phyloP scores from a whole-genome alignment of 2,797 vertebrate genomes.

The Corythornis leucogaster region DNA sequence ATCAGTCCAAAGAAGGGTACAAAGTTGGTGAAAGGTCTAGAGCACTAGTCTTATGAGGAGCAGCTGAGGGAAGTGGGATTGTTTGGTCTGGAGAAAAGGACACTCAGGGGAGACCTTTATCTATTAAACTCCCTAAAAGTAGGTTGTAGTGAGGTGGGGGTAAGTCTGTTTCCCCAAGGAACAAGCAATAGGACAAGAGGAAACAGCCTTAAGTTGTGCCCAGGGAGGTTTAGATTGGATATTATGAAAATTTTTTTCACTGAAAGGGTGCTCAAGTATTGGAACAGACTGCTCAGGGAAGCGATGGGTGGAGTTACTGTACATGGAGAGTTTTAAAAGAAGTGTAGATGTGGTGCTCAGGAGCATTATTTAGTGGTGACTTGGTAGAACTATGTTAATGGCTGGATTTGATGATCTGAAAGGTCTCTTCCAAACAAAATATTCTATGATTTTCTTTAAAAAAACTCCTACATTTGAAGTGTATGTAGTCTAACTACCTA shows the following conservation, averaged over 20 bases:
- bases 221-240: neutral
- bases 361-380: neutral
- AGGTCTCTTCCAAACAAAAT: neutral
- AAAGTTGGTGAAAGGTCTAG: no score
- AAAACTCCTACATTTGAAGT: neutral
- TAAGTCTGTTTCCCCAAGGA: no score
- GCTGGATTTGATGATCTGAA: neutral
- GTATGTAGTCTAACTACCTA: neutral
- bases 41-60: no score
- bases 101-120: neutral
- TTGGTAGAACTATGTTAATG: neutral
- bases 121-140: neutral
- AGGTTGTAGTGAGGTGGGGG: no score
- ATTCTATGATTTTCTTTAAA: neutral
- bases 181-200: neutral
- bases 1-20: no score
- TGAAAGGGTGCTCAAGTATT: neutral
- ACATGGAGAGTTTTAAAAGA: neutral
- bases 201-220: neutral
- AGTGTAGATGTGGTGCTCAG: neutral
- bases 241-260: neutral
- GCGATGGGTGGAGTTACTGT: neutral
- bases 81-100: neutral
- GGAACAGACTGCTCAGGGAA: neutral
- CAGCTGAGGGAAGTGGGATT: no score